Conservation (phyloP, 2,797 vertebrate genomes). For the Melanotaenia parkinsoni region DNA sequence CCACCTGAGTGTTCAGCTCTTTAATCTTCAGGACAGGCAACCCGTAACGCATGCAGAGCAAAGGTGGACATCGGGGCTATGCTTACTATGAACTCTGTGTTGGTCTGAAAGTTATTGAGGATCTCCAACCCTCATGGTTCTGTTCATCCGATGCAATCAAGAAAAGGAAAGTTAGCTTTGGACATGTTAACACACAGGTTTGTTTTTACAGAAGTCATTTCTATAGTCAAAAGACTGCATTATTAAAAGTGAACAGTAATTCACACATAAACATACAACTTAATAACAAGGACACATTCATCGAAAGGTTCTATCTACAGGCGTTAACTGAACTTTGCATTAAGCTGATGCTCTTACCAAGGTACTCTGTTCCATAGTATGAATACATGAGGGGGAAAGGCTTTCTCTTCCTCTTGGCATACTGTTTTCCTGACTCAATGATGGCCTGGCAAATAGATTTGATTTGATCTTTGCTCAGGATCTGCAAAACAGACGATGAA, state of each 20-base stretch:
- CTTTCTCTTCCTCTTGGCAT: slow-evolving; percentile 88
- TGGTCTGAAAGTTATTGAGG: slow-evolving; percentile 66
- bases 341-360: slow-evolving; percentile 82
- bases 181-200: slow-evolving; percentile 29
- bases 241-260: not conserved
- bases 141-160: slow-evolving; percentile 69
- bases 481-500: slow-evolving; percentile 71
- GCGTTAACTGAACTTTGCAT: not conserved
- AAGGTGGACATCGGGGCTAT: slow-evolving; percentile 43
- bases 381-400: slow-evolving; percentile 91
- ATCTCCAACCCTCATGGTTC: slow-evolving; percentile 53
- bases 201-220: not conserved
- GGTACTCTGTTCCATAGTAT: slow-evolving; percentile 91
- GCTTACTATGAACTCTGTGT: slow-evolving; percentile 73
- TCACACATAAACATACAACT: not conserved
- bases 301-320: not conserved
- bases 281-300: slow-evolving; percentile 1
- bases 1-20: not conserved
- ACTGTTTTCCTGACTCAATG: slow-evolving; percentile 89
- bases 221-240: slow-evolving; percentile 1
- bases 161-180: slow-evolving; percentile 69
- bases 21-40: slow-evolving; percentile 20
- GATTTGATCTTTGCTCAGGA: slow-evolving; percentile 88
- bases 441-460: slow-evolving; percentile 90
- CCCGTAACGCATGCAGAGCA: slow-evolving; percentile 58